Base-by-base conservation (phyloP, 2,113 vertebrate species). In the Rhea pennata region DNA sequence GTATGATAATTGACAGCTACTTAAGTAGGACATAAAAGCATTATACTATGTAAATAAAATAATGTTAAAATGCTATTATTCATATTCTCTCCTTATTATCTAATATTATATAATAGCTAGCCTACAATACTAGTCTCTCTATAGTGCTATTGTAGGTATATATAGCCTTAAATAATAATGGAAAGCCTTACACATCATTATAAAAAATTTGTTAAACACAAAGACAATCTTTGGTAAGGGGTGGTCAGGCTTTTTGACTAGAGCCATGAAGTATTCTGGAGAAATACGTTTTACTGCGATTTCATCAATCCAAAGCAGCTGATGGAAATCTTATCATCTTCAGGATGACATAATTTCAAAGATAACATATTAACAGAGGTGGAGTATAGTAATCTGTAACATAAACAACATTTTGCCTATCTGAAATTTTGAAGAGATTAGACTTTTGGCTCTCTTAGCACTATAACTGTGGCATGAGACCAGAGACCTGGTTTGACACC, bases 401-500 rank as follows among this genome's bases (percentile, higher is more conserved):
- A 22, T 81, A 86, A 93, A 88, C 78, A 88, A 54, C 17, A 11
- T 26, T 84, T 72, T 90, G 26, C 14, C 51, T 53, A 61, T 88
- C 76, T 75, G 61, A 81, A 90, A 6, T 65, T 67, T 40, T 61
- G 48, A 88, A 79, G n/a, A 65, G 72, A 59, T 85, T 59, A 87
- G 24, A 36, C 23, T 73, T 66, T 23, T 66, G n/a, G 7, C 39
- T 81, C 58, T 29, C 88, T 96, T 74, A 75, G 59, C 40, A 9
- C 53, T 77, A 46, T 33, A 74, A n/a, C 76, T 83, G 67, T 90
- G 61, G 71, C 72, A 15, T 6, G 16, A 81, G 42, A 50, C 64
- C 96, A 66, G 27, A 95, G 71, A 88, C 58, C 39, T 82, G 74
- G 78, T 90, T 33, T 67, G 76, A 96, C 85, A 95, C 3, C 70